Conservation (phyloP, 2,888 invertebrate species). For the Helobdella robusta region DNA sequence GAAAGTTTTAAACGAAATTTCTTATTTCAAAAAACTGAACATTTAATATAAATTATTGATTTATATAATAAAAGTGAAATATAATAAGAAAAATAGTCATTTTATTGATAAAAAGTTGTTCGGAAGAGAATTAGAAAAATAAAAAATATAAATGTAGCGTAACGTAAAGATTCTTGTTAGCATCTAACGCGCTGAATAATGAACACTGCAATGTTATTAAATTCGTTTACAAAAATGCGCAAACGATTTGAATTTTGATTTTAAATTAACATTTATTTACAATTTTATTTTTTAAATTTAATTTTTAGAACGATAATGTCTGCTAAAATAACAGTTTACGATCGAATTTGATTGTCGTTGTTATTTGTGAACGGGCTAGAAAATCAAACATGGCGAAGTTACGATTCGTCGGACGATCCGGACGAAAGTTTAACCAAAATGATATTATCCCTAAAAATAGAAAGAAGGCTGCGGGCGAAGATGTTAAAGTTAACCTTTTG, state of each 20-base stretch:
- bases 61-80: no score
- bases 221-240: conserved; percentile 18
- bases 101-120: no score
- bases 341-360: no score
- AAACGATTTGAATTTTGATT: conserved; percentile 11
- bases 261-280: conserved; percentile 7
- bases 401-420: conserved; percentile 48
- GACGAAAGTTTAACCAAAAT: conserved; percentile 42
- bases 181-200: no score
- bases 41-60: no score
- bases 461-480: conserved; percentile 14
- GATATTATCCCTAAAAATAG: conserved; percentile 16
- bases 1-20: no score
- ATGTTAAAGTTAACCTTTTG: conserved; percentile 20
- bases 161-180: no score
- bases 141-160: no score
- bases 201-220: conserved; percentile 14
- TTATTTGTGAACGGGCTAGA: no score
- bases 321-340: not conserved
- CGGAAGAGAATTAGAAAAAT: no score
- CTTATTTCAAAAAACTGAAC: no score
- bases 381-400: conserved; percentile 47
- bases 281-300: conserved; percentile 10
- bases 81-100: no score
- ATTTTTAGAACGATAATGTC: not conserved